Conservation (phyloP, 2,113 vertebrate genomes). For the Pampusana beccarii region DNA sequence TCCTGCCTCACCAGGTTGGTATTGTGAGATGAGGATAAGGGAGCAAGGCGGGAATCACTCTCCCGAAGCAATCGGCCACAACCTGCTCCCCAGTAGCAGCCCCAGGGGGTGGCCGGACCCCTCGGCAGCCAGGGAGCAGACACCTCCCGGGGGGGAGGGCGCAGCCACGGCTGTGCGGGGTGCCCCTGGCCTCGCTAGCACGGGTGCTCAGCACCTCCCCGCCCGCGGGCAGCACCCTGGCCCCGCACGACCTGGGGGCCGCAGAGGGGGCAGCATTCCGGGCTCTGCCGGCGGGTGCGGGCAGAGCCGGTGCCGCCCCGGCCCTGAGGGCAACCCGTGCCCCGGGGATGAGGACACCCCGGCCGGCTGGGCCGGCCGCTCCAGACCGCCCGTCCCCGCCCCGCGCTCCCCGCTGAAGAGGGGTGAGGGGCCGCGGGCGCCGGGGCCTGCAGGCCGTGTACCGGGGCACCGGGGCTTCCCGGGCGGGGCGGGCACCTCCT, state of each 20-base stretch:
- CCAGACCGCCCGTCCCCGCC: background rate
- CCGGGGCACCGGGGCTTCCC: background rate
- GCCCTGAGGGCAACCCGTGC: background rate
- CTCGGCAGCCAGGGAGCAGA: background rate
- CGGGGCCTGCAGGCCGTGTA: background rate
- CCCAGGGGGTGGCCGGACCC: background rate
- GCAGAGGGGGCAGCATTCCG: background rate
- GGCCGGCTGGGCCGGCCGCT: background rate
- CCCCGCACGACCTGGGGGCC: background rate
- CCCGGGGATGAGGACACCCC: background rate
- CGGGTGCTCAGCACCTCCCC: background rate
- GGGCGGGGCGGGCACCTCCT: background rate
- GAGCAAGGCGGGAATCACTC: no score
- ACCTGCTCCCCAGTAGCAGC: background rate
- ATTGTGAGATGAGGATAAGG: background rate
- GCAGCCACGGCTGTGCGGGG: background rate
- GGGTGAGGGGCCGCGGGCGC: background rate
- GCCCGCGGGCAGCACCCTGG: background rate
- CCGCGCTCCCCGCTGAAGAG: background rate
- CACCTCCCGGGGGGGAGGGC: background rate
- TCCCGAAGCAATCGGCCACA: background rate
- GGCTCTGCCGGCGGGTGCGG: background rate
- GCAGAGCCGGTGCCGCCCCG: background rate
- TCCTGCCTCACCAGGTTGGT: background rate
- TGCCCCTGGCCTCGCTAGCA: background rate